A percentile compares a stretch with the other conserved stretches of the same genome.
Evolutionary conservation across 2,113 vertebrate species (phyloP).

Genomic region (Tinamus guttatus): DNA sequence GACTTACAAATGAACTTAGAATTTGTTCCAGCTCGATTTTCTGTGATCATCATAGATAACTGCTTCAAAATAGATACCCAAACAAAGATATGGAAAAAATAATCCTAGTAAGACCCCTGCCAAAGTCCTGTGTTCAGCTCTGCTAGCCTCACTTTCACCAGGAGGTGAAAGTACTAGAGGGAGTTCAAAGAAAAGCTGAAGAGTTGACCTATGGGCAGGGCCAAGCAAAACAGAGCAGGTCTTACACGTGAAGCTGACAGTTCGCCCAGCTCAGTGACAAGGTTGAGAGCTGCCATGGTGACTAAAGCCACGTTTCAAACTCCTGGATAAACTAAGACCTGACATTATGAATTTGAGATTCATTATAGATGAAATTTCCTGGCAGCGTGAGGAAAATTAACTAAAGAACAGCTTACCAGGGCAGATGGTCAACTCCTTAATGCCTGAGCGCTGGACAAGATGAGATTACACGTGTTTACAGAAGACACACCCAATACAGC

Average conservation of each 20-base stretch:
- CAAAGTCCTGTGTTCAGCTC: neutral
- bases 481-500: neutral
- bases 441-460: neutral
- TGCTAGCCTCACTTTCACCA: neutral
- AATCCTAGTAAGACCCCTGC: neutral
- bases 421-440: neutral
- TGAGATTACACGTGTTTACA: neutral
- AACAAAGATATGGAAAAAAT: neutral
- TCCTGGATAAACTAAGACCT: neutral
- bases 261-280: neutral
- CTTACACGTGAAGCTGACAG: conserved; percentile 6
- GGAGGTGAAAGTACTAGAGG: neutral
- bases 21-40: neutral
- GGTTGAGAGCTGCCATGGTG: conserved; percentile 5
- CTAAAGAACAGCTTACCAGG: neutral
- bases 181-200: neutral
- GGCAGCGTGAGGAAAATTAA: neutral
- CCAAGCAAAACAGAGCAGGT: conserved; percentile 42
- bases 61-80: neutral
- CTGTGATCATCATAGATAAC: neutral
- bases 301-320: conserved; percentile 24
- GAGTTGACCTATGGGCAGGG: neutral
- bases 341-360: neutral
- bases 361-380: neutral
- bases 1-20: neutral